phyloP scores from a whole-genome alignment of 2,888 invertebrate species.

The Leptura quadrifasciata region DNA sequence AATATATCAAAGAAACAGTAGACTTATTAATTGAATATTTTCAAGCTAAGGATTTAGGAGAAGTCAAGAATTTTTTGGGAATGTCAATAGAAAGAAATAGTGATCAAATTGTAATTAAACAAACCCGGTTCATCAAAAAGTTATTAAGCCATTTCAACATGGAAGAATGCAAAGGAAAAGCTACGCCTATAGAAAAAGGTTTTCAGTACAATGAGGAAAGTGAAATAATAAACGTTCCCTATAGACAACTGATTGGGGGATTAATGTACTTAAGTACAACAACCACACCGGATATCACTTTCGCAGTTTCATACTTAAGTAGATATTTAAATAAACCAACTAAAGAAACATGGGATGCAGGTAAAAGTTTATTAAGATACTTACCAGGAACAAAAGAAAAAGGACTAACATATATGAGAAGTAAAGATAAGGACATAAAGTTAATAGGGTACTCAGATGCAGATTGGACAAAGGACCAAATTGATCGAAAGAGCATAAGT shows the following conservation, averaged over 20 bases:
- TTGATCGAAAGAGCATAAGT: not conserved
- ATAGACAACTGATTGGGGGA: conserved; percentile 48
- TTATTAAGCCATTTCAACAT: conserved; percentile 47
- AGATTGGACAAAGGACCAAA: not conserved
- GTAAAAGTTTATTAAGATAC: conserved; percentile 51
- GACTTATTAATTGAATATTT: no score
- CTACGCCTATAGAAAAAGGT: conserved; percentile 49
- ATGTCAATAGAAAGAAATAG: conserved; percentile 44
- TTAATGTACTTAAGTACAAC: conserved; percentile 51
- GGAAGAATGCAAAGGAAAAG: conserved; percentile 35
- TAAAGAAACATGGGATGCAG: conserved; percentile 47
- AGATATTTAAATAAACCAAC: conserved; percentile 52
- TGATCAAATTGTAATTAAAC: conserved; percentile 46
- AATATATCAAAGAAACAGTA: no score
- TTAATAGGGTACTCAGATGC: conserved; percentile 44
- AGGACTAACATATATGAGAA: conserved; percentile 40
- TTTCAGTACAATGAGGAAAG: no score
- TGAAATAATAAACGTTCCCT: no score
- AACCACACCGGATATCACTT: conserved; percentile 54
- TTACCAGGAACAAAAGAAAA: conserved; percentile 46
- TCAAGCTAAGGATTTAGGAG: no score
- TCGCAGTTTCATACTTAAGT: conserved; percentile 52
- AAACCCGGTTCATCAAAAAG: conserved; percentile 47
- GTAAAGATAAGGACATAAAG: conserved; percentile 3
- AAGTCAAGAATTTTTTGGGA: conserved; percentile 48